Percentiles rank a stretch among this genome's conserved stretches.
phyloP scores from a whole-genome alignment of 2,113 vertebrate genomes.

The Takifugu flavidus region DNA sequence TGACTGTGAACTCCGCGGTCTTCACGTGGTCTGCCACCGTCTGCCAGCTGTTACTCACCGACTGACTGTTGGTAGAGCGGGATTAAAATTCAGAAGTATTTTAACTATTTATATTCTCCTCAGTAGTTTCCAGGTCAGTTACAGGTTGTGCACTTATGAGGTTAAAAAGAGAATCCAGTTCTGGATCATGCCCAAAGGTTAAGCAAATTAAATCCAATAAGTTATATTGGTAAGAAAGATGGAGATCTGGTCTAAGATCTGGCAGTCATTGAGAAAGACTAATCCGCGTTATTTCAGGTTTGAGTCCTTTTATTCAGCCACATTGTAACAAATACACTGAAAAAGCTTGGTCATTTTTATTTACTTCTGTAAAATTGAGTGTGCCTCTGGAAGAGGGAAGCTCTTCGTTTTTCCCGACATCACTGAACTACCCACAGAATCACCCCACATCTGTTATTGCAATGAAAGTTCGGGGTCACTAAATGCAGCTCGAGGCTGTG shows the following conservation, averaged over 20 bases:
- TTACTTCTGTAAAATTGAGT: slow-evolving; percentile 3
- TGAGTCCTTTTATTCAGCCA: too few relatives aligned
- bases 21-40: slow-evolving; percentile 91
- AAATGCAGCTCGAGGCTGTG: slow-evolving; percentile 42
- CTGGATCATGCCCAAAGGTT: too few relatives aligned
- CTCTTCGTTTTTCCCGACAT: slow-evolving; percentile 5
- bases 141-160: too few relatives aligned
- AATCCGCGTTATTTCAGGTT: too few relatives aligned
- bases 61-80: slow-evolving; percentile 76
- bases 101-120: too few relatives aligned
- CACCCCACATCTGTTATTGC: slow-evolving; percentile 55
- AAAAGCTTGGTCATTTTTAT: not conserved
- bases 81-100: slow-evolving; percentile 1
- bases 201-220: too few relatives aligned
- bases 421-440: slow-evolving; percentile 31
- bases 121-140: too few relatives aligned
- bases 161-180: too few relatives aligned
- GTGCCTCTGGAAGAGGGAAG: not conserved
- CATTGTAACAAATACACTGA: not conserved
- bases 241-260: too few relatives aligned
- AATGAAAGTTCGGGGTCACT: slow-evolving; percentile 58
- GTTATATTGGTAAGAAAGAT: too few relatives aligned
- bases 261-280: too few relatives aligned
- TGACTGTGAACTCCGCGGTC: slow-evolving; percentile 81
- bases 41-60: slow-evolving; percentile 95